phyloP scores from a whole-genome alignment of 2,888 invertebrate genomes.

The Electrophaes corylata region DNA sequence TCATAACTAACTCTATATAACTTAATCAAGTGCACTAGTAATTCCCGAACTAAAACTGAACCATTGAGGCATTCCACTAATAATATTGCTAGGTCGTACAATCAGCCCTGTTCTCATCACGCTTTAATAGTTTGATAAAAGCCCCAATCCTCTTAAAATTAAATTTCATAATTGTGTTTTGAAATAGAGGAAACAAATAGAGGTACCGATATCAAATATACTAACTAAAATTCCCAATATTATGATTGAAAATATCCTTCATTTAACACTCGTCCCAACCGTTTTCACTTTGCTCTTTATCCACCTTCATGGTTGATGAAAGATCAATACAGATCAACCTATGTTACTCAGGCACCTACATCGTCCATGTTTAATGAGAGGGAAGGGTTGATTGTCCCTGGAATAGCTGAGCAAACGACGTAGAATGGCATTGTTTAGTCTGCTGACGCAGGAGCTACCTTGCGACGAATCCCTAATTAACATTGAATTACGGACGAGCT shows the following conservation, averaged over 20 bases:
- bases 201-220: background rate
- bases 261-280: constrained; percentile 12
- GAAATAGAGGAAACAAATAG: background rate
- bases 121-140: background rate
- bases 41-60: no score
- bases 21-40: no score
- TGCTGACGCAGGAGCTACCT: constrained; percentile 35
- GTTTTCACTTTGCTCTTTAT: constrained; percentile 6
- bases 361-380: constrained; percentile 59
- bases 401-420: constrained; percentile 44
- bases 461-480: constrained; percentile 47
- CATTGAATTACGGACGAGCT: constrained; percentile 41
- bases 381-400: constrained; percentile 49
- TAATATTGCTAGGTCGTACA: background rate
- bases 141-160: background rate
- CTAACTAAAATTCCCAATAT: constrained; percentile 3
- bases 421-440: constrained; percentile 50
- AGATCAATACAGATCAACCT: constrained; percentile 33
- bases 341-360: constrained; percentile 43
- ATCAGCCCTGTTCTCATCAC: background rate
- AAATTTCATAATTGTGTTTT: constrained; percentile 3
- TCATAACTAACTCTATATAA: no score
- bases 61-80: background rate
- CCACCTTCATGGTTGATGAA: constrained; percentile 28
- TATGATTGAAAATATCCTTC: constrained; percentile 3